Evolutionary conservation across 2,797 vertebrate species (phyloP), one percentile per base, ranked within the genome.

Genomic region (Taenioides sp.): DNA sequence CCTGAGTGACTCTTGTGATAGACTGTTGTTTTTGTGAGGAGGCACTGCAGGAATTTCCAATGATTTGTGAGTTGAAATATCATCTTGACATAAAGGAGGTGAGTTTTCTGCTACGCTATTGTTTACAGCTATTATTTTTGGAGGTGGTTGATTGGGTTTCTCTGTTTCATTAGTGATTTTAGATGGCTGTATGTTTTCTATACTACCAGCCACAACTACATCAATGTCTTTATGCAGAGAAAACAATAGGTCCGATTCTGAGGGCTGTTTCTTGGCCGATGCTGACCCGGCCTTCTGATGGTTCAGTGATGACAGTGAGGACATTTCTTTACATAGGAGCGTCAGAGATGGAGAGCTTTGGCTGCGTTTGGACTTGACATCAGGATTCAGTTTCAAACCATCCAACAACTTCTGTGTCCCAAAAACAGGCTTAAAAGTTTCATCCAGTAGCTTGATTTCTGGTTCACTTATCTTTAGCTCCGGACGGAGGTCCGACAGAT

Each of bases 401-500:
- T 88, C 84, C 23, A 16, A 76, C 20, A 75, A 67, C 67, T 78
- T 88, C 14, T 80, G 79, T 61, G 84, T 77, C 54, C 69, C 31
- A 11, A 88, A 82, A 64, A 84, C 81, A 0, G 90, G 79, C 72
- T 89, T 90, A 10, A 85, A 86, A 6, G 88, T 88, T 57, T 90
- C 87, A 65, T 90, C 80, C 72, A 86, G 66, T 54, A 79, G 68
- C 52, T 95, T 94, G 34, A 94, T 93, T 82, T 97, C 95, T 50
- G 95, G 92, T 84, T 97, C 96, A 0, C 95, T 93, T 74, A 96
- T 97, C 90, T 94, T 96, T 77, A 97, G 88, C 76, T 98, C 95
- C 57, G 95, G 94, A 70, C 95, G 94, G 81, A 94, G 89, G 72
- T 96, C 94, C 7, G 93, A 85, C 95, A 95, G 96, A 23, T 89